Base-by-base conservation (phyloP, 1,140 invertebrate genomes). In the Palaemon carinicauda region DNA sequence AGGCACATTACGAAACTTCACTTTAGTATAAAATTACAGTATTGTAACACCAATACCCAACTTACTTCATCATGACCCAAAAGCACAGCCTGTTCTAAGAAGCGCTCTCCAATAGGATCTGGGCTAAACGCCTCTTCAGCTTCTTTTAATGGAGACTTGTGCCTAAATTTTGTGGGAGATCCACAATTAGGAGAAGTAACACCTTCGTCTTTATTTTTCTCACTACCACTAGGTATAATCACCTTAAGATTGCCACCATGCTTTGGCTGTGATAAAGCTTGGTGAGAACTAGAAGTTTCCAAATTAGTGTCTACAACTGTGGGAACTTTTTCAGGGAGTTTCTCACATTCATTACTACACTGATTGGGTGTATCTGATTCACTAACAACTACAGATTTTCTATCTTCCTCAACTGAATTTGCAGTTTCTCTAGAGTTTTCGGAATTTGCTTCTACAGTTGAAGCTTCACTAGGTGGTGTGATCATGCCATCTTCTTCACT, bases 71-170 rank as follows among this genome's bases (percentile, higher is more conserved):
- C 50, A 56, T 86, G 84, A 51, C 77, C 80, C 31, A 54, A 9
- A 56, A 19, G 71, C 29, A 86, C 84, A 54, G 84, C 84, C 29
- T 80, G 60, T 24, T 73, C 19, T 17, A 86, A 75, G 52, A 86
- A 86, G 65, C 51, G 80, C 29, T 86, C 84, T 56, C 84, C 84
- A 41, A 86, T 77, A 53, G 84, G 84, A 50, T 86, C 84, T 73
- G 84, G 84, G 69, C 84, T 86, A 29, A 21, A 17, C 9, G 56
- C 15, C 19, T 12, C 24, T 69, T 80, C 84, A 53, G 29, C n/a
- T 19, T 53, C 75, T 15, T 54, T 19, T 29, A 71, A 21, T 24
- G 84, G 77, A 51, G 56, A 80, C 78, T 86, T 86, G 50, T 80
- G 77, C 19, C 77, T 31, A 21, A 29, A 27, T 21, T 50, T 53